A percentile compares a stretch with the other conserved stretches of the same genome.
phyloP scores from a whole-genome alignment of 1,140 invertebrate genomes.

The Dinothrombium tinctorium region DNA sequence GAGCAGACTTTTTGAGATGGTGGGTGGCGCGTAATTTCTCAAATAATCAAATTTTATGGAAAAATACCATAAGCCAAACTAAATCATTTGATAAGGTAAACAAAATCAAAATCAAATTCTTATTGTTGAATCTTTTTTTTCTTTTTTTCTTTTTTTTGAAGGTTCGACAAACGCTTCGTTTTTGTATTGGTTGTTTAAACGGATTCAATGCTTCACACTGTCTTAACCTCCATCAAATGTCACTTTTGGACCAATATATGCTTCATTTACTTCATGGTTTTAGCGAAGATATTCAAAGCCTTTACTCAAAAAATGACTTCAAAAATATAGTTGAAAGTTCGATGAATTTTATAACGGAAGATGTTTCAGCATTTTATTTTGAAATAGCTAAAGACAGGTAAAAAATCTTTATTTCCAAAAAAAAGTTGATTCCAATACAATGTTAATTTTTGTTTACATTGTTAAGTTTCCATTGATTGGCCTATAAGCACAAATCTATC shows the following conservation, averaged over 20 bases:
- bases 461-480: too few species aligned
- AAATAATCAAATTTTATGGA: background rate
- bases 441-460: too few species aligned
- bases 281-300: too few species aligned
- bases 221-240: background rate
- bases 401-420: too few species aligned
- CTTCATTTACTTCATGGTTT: background rate
- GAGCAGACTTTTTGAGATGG: slow-evolving; percentile 31
- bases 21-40: slow-evolving; percentile 56
- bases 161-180: background rate
- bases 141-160: background rate
- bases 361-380: background rate
- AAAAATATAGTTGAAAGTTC: background rate
- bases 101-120: background rate
- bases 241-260: background rate
- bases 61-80: background rate
- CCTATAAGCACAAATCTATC: too few species aligned
- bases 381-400: slow-evolving; percentile 1
- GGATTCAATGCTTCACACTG: background rate
- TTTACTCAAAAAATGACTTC: background rate
- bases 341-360: background rate
- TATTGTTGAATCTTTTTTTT: background rate
- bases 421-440: too few species aligned
- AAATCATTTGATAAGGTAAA: background rate
- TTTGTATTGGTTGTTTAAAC: background rate